These are phyloP conservation scores for Chrysocyon brachyurus DNA, from an alignment of 2,797 vertebrate genomes.

Conservation along the genomic window DNA sequence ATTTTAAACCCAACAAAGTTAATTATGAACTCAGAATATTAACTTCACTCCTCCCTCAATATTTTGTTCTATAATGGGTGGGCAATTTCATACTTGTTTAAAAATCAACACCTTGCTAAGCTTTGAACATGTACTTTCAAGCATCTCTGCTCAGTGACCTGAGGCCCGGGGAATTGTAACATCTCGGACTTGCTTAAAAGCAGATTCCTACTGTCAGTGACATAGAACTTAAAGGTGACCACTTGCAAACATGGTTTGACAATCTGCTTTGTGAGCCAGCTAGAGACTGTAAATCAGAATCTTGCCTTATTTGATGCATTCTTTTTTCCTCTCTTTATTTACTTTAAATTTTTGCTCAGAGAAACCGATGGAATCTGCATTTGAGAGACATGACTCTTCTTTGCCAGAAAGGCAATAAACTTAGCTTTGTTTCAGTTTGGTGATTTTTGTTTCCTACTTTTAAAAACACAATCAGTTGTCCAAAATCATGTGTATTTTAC, in stretches of 20 bases:
- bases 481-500: neutral
- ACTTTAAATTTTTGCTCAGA: neutral
- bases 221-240: neutral
- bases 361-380: neutral
- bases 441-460: conserved; percentile 9
- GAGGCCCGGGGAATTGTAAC: neutral
- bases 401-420: neutral
- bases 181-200: neutral
- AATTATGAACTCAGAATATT: conserved; percentile 40
- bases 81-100: neutral
- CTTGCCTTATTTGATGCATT: neutral
- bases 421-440: conserved; percentile 16
- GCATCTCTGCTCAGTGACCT: neutral
- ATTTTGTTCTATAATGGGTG: neutral
- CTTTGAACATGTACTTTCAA: neutral
- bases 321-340: neutral
- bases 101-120: neutral
- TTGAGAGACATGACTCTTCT: neutral
- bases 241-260: neutral
- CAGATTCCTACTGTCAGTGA: neutral
- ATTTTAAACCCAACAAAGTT: conserved; percentile 43
- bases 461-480: neutral
- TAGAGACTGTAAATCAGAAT: neutral
- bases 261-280: neutral
- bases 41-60: neutral